Percentiles rank a stretch among this genome's conserved stretches.
phyloP scores from a whole-genome alignment of 2,888 invertebrate genomes.

The Dugesia japonica region DNA sequence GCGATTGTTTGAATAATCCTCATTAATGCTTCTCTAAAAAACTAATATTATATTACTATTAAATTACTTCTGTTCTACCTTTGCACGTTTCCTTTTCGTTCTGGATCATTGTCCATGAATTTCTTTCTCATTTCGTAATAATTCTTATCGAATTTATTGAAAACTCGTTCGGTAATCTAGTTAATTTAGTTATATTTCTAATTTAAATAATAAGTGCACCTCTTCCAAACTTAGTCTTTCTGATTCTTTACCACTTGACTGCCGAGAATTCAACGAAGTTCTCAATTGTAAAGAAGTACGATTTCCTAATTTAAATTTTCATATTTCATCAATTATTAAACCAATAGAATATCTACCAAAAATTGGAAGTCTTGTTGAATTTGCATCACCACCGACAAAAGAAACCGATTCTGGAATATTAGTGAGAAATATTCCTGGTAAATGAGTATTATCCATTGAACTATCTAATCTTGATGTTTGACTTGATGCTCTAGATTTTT shows the following conservation, averaged over 20 bases:
- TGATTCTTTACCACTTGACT: not conserved
- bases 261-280: not conserved
- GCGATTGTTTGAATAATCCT: not conserved
- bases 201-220: slow-evolving; percentile 31
- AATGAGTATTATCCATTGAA: not conserved
- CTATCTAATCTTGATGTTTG: not conserved
- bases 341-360: slow-evolving; percentile 41
- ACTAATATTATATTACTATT: not conserved
- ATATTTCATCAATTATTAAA: not conserved
- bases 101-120: slow-evolving; percentile 46
- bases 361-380: slow-evolving; percentile 42
- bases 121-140: slow-evolving; percentile 43
- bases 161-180: too few species aligned
- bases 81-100: slow-evolving; percentile 45
- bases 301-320: not conserved
- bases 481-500: not conserved
- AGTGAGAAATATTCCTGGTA: not conserved
- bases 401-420: slow-evolving; percentile 44
- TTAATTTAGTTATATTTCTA: slow-evolving; percentile 41
- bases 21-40: not conserved
- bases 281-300: not conserved
- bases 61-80: slow-evolving; percentile 37
- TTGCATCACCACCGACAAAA: slow-evolving; percentile 42
- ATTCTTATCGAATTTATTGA: too few species aligned
- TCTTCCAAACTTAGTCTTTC: not conserved